Base-by-base conservation (phyloP, 2,888 invertebrate species). In the Drepanosiphum platanoidis region DNA sequence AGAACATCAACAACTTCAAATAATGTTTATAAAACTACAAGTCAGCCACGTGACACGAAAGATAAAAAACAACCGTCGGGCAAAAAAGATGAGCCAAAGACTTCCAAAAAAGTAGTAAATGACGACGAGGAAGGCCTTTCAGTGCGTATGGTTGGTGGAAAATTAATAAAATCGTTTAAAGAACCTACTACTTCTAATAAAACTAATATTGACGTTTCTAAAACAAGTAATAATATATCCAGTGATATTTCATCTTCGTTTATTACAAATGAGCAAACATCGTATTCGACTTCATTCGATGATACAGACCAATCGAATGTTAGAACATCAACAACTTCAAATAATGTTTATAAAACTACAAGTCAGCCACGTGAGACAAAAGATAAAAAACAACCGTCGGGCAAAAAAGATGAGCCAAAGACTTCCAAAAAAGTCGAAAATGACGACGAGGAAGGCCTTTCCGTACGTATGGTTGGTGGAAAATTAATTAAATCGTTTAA, bases 101-200 rank as follows among this genome's bases (percentile, higher is more conserved):
- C n/a, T n/a, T n/a, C n/a, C n/a, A n/a, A n/a, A n/a, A n/a, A n/a
- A n/a, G 34, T 58, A 42, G 66, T 75, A 8, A 39, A 5, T 18
- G 22, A 71, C 8, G 34, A 77, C 9, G 32, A 78, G 18, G 84
- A 75, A 52, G 66, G 84, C 1, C 27, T 84, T 3, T 72, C 86
- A 1, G 78, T 80, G 4, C 74, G 82, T 8, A 86, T 87, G 82
- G 86, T 87, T 1, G 87, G 86, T 27, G 86, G 87, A 46, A 86
- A 87, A 74, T 52, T 87, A 22, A 70, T 87, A 0, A 87, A 80
- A 22, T 22, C 61, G 2, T 75, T 74, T 5, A 72, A 75, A 3
- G 75, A 72, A 30, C 83, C 74, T 7, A 66, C 82, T 5, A 11
- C 72, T 2, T 52, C 84, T 0, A 75, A 74, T 5, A 72, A 74